Conservation (phyloP, 2,888 invertebrate species). For the Chydorus sphaericus region DNA sequence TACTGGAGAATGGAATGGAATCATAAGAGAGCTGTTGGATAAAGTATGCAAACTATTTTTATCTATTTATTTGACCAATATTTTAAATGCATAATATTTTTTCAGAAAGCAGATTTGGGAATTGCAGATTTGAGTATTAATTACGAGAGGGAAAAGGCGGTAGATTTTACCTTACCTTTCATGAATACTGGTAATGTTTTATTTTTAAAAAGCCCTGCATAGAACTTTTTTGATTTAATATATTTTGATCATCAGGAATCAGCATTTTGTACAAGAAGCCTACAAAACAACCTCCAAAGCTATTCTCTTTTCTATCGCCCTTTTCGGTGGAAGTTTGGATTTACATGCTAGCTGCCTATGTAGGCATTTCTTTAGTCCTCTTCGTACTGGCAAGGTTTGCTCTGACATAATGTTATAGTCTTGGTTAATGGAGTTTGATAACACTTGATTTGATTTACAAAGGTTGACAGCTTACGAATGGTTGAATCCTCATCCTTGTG, state of each 20-base stretch:
- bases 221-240: background rate
- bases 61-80: background rate
- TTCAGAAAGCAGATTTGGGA: conserved; percentile 88
- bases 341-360: conserved; percentile 90
- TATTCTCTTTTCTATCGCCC: conserved; percentile 93
- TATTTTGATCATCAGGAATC: conserved; percentile 48
- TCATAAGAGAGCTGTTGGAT: conserved; percentile 58
- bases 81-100: conserved; percentile 25
- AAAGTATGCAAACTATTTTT: conserved; percentile 39
- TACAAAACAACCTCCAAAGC: conserved; percentile 76
- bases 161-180: conserved; percentile 97
- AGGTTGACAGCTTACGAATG: conserved; percentile 88
- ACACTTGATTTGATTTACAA: no score
- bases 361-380: conserved; percentile 80
- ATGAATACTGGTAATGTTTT: conserved; percentile 78
- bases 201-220: background rate
- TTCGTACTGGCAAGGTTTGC: conserved; percentile 90
- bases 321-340: conserved; percentile 89
- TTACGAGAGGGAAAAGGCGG: conserved; percentile 79
- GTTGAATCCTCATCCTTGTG: conserved; percentile 75
- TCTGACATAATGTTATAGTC: no score
- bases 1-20: conserved; percentile 70
- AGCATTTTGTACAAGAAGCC: conserved; percentile 90
- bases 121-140: conserved; percentile 96
- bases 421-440: no score